phyloP scores from a whole-genome alignment of 2,113 vertebrate species.

The Megaceryle maxima region DNA sequence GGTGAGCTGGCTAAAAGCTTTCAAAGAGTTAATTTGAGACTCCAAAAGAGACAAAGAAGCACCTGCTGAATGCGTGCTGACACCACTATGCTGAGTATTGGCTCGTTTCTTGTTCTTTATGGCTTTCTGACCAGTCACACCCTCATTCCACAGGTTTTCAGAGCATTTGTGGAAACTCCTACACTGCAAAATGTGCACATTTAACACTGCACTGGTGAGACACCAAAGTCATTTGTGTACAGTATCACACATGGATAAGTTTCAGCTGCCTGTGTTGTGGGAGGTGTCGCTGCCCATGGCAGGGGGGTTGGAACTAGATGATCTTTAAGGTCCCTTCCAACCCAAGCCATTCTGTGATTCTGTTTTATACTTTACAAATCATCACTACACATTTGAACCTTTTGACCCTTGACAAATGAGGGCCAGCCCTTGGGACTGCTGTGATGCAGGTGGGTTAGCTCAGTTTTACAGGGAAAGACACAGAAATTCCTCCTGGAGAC shows the following conservation, averaged over 20 bases:
- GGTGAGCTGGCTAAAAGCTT: not conserved
- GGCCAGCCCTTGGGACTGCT: not conserved
- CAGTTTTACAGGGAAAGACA: not conserved
- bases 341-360: not conserved
- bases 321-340: not conserved
- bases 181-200: not conserved
- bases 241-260: not conserved
- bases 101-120: not conserved
- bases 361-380: not conserved
- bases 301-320: not conserved
- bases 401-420: not conserved
- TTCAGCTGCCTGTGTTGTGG: not conserved
- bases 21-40: conserved; percentile 10
- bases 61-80: not conserved
- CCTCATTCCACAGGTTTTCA: not conserved
- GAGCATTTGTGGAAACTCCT: not conserved
- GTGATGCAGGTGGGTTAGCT: not conserved
- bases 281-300: not conserved
- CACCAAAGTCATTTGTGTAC: not conserved
- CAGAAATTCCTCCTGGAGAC: not conserved
- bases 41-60: not conserved
- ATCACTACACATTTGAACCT: not conserved
- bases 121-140: conserved; percentile 2
- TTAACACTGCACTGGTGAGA: not conserved
- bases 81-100: not conserved